Evolutionary conservation across 2,113 vertebrate species (phyloP), one percentile per base, ranked within the genome.

Genomic region (Zosterops japonicus): DNA sequence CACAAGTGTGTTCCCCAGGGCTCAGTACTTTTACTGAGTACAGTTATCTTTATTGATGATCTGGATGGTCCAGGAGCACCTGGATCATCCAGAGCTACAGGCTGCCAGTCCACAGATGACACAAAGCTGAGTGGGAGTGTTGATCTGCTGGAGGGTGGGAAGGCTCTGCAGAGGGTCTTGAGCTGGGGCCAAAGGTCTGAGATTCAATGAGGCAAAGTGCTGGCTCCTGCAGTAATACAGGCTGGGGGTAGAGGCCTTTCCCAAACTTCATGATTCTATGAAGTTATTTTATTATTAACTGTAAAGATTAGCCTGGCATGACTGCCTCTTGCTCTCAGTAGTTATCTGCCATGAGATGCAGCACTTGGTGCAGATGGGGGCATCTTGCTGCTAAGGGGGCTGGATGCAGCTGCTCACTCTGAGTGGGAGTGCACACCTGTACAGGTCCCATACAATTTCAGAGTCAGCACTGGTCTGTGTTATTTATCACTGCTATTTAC

Each of bases 291-390:
- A 2, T 50, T 31, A 49, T 11, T 47, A 22, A 52, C 3, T 42
- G 25, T n/a, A n/a, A 47, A 36, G 36, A 31, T 18, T 52, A 23
- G 17, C 23, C 21, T 87, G 67, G 5, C 23, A 53, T 15, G 31
- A 33, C 39, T 63, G 28, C n/a, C 31, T 6, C 57, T 90, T 59
- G 11, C 17, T 33, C 12, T 11, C 23, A 29, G 15, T 19, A 33
- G 10, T 31, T 70, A 76, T 17, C 21, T 33, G 61, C 28, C 21
- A 11, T 7, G 52, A 63, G 27, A 49, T 17, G 36, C 8, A 52
- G 35, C 15, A 52, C 0, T 0, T 17, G 57, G 6, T 13, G 31
- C 36, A 63, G 31, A 25, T 23, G 4, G 5, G 29, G 27, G 8
- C 8, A 22, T 33, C 41, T 44, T 21, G 4, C 36, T 76, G 36